Percentiles rank a stretch among this genome's conserved stretches.
Conservation (phyloP, 2,797 vertebrate species). For the Epinephelus awoara region DNA sequence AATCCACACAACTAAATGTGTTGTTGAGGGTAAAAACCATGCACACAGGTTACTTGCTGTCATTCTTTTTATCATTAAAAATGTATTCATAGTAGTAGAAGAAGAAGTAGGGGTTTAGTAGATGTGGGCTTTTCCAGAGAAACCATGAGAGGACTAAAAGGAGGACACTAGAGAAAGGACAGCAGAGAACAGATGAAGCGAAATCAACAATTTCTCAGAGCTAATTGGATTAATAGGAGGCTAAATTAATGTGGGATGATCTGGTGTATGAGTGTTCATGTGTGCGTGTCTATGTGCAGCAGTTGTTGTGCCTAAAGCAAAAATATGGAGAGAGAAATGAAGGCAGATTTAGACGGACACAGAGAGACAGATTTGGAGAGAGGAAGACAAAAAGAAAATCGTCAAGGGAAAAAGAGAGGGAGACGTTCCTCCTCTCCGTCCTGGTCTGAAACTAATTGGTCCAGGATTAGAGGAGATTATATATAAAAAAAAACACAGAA, state of each 20-base stretch:
- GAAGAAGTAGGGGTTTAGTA: too few relatives aligned
- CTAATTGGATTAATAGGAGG: conserved; percentile 71
- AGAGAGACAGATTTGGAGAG: conserved; percentile 27
- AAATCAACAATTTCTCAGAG: conserved; percentile 55
- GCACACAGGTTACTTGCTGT: conserved; percentile 22
- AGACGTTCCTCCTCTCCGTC: conserved; percentile 71
- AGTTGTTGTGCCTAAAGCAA: conserved; percentile 22
- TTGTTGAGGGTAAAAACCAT: not conserved
- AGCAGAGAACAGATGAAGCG: conserved; percentile 23
- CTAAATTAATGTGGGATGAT: conserved; percentile 59
- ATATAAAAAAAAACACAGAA: conserved; percentile 47
- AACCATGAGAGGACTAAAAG: conserved; percentile 21
- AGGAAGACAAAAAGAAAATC: conserved; percentile 51
- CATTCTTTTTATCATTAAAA: conserved; percentile 1
- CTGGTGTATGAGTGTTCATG: conserved; percentile 27
- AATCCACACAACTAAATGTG: conserved; percentile 5
- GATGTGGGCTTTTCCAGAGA: not conserved
- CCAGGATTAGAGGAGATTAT: conserved; percentile 86
- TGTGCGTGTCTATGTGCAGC: conserved; percentile 25
- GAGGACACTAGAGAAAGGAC: conserved; percentile 1
- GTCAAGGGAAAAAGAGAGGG: conserved; percentile 37
- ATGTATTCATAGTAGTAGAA: not conserved
- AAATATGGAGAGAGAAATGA: conserved; percentile 13
- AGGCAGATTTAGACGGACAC: conserved; percentile 34
- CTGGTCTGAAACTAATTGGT: conserved; percentile 87